Evolutionary conservation across 1,140 invertebrate species (phyloP).

Genomic region (Notospermus geniculatus): DNA sequence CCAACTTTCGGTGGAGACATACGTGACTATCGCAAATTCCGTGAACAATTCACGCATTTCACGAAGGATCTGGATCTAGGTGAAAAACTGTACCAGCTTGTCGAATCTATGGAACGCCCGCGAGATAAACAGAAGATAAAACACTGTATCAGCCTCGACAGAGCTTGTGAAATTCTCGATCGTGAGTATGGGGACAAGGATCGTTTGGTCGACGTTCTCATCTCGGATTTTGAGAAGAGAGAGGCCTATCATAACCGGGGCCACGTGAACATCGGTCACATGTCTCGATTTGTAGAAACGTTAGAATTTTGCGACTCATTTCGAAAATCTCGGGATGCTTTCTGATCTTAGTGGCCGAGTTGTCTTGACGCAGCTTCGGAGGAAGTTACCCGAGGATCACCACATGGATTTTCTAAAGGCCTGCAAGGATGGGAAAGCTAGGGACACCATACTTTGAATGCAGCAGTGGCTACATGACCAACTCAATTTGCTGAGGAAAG

Average conservation of each 20-base stretch:
- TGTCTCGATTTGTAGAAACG: background rate
- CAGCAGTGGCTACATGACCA: too few relatives aligned
- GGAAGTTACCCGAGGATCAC: conserved; percentile 3
- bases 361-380: background rate
- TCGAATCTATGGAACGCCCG: conserved; percentile 1
- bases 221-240: background rate
- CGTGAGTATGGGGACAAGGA: background rate
- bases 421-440: background rate
- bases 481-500: too few relatives aligned
- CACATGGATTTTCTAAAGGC: background rate
- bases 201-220: background rate
- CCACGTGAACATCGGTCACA: background rate
- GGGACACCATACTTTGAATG: background rate
- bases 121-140: background rate
- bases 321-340: background rate
- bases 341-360: background rate
- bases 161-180: background rate
- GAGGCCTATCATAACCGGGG: conserved; percentile 1
- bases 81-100: background rate
- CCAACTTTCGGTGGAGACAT: background rate
- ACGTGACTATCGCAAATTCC: background rate
- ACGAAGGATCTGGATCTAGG: background rate
- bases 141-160: background rate
- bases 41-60: background rate
- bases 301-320: conserved; percentile 3